Percentiles rank a stretch among this genome's conserved stretches.
Evolutionary conservation across 2,113 vertebrate species (phyloP).

Genomic region (Sapayoa aenigma): DNA sequence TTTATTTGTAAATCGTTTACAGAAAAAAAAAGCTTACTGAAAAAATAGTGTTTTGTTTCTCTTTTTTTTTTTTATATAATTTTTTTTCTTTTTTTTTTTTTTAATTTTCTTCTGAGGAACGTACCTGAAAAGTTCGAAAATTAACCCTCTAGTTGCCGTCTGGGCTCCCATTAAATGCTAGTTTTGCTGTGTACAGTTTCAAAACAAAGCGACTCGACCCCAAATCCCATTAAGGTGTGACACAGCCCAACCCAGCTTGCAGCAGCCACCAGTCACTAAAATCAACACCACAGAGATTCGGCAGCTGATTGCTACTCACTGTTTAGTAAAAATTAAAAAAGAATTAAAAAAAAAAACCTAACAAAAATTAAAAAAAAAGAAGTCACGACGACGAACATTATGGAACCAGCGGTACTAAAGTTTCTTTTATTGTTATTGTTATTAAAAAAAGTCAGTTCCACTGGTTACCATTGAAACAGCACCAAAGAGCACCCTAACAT

Average conservation of each 20-base stretch:
- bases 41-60: constrained; percentile 75
- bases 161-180: constrained; percentile 50
- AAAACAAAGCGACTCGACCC: background rate
- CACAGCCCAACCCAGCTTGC: background rate
- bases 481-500: constrained; percentile 79
- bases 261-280: constrained; percentile 12
- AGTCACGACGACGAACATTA: constrained; percentile 43
- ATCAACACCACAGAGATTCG: constrained; percentile 32
- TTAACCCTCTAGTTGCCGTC: constrained; percentile 75
- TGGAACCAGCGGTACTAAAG: constrained; percentile 63
- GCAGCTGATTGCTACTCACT: constrained; percentile 36
- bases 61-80: background rate
- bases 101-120: constrained; percentile 64
- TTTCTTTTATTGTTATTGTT: constrained; percentile 57
- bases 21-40: constrained; percentile 76
- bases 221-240: background rate
- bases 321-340: constrained; percentile 15
- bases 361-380: background rate
- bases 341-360: background rate
- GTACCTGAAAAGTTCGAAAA: constrained; percentile 80
- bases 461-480: constrained; percentile 76
- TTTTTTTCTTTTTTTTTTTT: constrained; percentile 16
- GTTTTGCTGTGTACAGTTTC: constrained; percentile 51
- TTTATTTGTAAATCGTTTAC: constrained; percentile 73
- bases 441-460: constrained; percentile 50